Conservation (phyloP, 2,113 vertebrate species). For the Casuarius casuarius region DNA sequence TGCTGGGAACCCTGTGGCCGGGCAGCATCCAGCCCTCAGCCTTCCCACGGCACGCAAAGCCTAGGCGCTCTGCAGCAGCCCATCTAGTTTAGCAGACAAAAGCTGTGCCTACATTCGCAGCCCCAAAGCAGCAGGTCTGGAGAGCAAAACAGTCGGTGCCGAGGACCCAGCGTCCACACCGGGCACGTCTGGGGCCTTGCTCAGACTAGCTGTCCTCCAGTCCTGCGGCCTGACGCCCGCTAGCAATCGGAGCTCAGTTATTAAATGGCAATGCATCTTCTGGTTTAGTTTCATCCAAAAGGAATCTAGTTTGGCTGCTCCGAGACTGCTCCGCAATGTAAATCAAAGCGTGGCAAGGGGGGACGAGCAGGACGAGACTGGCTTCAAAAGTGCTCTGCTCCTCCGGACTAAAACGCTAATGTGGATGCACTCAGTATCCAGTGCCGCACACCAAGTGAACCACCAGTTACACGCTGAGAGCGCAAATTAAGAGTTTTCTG, state of each 20-base stretch:
- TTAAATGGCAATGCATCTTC: neutral
- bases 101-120: neutral
- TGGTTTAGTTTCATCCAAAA: neutral
- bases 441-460: accelerated
- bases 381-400: accelerated
- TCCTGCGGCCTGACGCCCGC: neutral
- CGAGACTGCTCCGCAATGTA: neutral
- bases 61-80: neutral
- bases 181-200: neutral
- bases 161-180: neutral
- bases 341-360: neutral
- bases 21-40: neutral
- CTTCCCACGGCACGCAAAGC: neutral
- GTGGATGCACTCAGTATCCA: neutral
- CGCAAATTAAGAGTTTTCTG: neutral
- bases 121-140: neutral
- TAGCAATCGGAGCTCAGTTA: neutral
- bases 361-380: neutral
- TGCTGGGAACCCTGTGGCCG: neutral
- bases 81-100: neutral
- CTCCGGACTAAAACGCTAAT: accelerated
- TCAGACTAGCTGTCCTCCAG: neutral
- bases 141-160: neutral
- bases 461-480: neutral
- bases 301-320: neutral